Evolutionary conservation across 2,888 invertebrate species (phyloP).

Genomic region (Drosophila macrospina): DNA sequence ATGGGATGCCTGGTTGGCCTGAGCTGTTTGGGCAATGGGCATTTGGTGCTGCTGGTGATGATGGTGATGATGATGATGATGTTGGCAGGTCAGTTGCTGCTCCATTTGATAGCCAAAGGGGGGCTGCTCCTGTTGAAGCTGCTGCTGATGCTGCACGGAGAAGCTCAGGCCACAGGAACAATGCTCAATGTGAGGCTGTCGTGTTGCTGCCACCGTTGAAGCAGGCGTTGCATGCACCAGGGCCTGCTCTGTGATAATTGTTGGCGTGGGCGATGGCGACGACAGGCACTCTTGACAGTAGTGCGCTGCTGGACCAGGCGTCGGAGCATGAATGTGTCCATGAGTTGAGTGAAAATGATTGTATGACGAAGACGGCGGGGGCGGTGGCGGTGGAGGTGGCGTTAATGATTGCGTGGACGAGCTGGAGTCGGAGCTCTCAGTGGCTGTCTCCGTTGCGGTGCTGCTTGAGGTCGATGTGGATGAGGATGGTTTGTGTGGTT

Average conservation of each 20-base stretch:
- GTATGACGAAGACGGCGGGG: conserved; percentile 51
- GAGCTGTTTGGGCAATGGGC: conserved; percentile 7
- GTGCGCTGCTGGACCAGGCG: conserved; percentile 45
- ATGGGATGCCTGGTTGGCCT: conserved; percentile 27
- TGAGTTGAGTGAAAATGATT: conserved; percentile 49
- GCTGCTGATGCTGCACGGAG: conserved; percentile 53
- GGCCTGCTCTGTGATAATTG: conserved; percentile 81
- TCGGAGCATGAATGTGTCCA: conserved; percentile 27
- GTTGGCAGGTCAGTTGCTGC: conserved; percentile 54
- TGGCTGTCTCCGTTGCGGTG: conserved; percentile 57
- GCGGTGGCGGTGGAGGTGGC: conserved; percentile 62
- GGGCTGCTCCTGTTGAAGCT: conserved; percentile 46
- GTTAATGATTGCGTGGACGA: conserved; percentile 65
- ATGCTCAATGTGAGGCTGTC: conserved; percentile 72
- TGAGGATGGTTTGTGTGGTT: conserved; percentile 75
- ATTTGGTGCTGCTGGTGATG: conserved; percentile 28
- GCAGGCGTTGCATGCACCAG: conserved; percentile 72
- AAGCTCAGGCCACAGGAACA: conserved; percentile 82
- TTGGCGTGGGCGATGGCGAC: conserved; percentile 78
- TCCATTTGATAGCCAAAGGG: conserved; percentile 38
- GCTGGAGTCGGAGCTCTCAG: conserved; percentile 67
- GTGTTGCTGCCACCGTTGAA: background rate
- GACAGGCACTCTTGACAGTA: conserved; percentile 77
- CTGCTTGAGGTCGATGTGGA: conserved; percentile 70
- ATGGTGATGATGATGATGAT: conserved; percentile 51